These are phyloP conservation scores for Harpegnathos saltator DNA, from an alignment of 1,140 invertebrate genomes.

Conservation along the genomic window DNA sequence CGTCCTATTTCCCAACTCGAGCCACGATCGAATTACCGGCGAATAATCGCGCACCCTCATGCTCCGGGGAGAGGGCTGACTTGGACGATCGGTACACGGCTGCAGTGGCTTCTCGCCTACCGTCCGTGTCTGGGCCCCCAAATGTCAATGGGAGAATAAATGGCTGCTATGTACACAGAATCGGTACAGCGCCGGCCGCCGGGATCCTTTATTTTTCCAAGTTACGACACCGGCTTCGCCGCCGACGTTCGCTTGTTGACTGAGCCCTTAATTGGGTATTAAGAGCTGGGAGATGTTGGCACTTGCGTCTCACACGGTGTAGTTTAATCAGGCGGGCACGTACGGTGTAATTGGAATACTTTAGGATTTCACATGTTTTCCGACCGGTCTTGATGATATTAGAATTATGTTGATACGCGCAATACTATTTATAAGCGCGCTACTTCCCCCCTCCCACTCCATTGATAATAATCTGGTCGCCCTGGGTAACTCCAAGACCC, in stretches of 20 bases:
- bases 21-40: constrained; percentile 60
- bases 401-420: no score
- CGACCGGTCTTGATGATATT: no score
- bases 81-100: neutral
- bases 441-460: no score
- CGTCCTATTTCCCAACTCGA: constrained; percentile 60
- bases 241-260: no score
- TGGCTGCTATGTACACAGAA: neutral
- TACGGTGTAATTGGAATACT: neutral
- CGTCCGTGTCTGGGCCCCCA: neutral
- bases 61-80: neutral
- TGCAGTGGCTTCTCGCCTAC: neutral
- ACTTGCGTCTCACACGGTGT: neutral
- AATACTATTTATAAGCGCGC: no score
- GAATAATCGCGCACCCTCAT: constrained; percentile 6
- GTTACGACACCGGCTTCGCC: no score
- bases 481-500: no score
- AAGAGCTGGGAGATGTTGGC: neutral
- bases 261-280: neutral
- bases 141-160: neutral
- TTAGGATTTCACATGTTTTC: neutral
- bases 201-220: no score
- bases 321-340: neutral
- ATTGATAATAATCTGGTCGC: no score
- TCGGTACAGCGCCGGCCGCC: no score